Evolutionary conservation across 2,888 invertebrate species (phyloP).

Genomic region (Rhagonycha fulva): DNA sequence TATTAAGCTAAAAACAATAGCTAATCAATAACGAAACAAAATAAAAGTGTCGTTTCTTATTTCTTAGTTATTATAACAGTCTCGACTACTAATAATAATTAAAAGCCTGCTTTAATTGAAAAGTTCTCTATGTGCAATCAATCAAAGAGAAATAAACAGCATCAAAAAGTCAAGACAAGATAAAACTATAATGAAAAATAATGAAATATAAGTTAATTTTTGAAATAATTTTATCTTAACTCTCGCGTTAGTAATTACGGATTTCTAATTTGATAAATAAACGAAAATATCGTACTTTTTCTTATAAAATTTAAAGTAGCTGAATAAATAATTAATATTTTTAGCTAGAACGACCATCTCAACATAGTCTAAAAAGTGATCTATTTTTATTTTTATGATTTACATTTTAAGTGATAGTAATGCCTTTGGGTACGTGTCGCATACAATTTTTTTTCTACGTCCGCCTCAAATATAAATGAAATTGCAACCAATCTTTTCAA

Average conservation of each 20-base stretch:
- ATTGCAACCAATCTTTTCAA: too few species aligned
- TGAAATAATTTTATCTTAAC: not conserved
- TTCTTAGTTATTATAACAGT: not conserved
- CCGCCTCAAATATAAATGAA: too few species aligned
- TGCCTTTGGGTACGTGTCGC: too few species aligned
- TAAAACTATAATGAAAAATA: not conserved
- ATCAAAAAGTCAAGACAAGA: not conserved
- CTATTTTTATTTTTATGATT: too few species aligned
- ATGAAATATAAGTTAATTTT: not conserved
- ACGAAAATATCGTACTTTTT: too few species aligned
- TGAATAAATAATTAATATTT: not conserved
- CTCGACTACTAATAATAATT: not conserved
- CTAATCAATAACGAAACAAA: not conserved
- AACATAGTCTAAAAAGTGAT: too few species aligned
- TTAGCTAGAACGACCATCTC: not conserved
- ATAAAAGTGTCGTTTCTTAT: not conserved
- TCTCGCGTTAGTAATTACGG: not conserved
- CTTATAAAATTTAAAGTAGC: too few species aligned
- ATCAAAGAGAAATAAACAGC: not conserved
- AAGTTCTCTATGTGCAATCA: not conserved
- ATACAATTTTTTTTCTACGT: too few species aligned
- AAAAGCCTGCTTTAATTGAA: not conserved
- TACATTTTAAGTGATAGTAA: not conserved
- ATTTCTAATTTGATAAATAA: not conserved
- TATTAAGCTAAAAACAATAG: not conserved